Conservation (phyloP, 2,888 invertebrate genomes). For the Mythimna loreyi region DNA sequence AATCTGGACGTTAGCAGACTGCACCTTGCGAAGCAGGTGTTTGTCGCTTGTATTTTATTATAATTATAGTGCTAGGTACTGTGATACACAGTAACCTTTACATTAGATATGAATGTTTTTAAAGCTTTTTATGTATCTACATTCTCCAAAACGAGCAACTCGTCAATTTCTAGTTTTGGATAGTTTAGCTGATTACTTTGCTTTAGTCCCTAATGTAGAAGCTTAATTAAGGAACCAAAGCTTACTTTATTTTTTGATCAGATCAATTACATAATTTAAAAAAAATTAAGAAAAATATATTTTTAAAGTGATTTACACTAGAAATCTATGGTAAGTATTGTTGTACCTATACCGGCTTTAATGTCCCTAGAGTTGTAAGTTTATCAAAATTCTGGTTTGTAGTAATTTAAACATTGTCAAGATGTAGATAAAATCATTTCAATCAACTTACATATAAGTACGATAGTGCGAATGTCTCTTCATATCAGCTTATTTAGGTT, state of each 20-base stretch:
- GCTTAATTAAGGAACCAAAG: constrained; percentile 4
- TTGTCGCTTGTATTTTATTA: not conserved
- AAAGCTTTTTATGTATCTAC: not conserved
- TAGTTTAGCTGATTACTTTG: not conserved
- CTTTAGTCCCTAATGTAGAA: not conserved
- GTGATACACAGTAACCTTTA: not conserved
- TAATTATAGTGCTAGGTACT: not conserved
- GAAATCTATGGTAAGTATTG: not conserved
- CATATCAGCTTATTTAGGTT: not conserved
- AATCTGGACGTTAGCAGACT: not conserved
- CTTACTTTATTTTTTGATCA: constrained; percentile 13
- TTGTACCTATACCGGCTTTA: not conserved
- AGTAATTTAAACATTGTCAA: not conserved
- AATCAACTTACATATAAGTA: not conserved
- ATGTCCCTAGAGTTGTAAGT: not conserved
- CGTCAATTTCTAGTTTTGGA: not conserved
- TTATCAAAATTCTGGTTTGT: not conserved
- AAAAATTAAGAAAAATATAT: constrained; percentile 6
- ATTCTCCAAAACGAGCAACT: not conserved
- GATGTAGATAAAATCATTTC: not conserved
- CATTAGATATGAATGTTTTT: not conserved
- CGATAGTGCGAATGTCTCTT: not conserved
- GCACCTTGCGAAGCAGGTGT: not conserved
- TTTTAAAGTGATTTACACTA: constrained; percentile 3
- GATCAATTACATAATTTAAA: constrained; percentile 5